Conservation (phyloP, 2,797 vertebrate genomes). For the Danio choprae region DNA sequence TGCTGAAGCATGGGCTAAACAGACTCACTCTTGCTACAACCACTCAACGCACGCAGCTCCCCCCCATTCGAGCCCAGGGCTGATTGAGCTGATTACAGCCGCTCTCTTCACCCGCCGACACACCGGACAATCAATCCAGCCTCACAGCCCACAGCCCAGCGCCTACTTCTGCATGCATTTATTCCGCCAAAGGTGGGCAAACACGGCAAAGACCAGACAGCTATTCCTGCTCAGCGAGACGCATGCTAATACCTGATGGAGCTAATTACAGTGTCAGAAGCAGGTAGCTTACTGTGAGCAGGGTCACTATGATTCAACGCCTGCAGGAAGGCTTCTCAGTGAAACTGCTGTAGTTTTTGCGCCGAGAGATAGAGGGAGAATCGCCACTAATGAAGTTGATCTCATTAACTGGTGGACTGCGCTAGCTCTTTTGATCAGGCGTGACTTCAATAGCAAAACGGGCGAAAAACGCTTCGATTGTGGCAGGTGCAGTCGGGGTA, state of each 20-base stretch:
- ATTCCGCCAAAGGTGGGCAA: slow-evolving; percentile 43
- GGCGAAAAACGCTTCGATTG: slow-evolving; percentile 33
- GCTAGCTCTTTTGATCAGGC: slow-evolving; percentile 46
- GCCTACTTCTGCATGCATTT: slow-evolving; percentile 54
- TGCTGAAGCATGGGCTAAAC: slow-evolving; percentile 47
- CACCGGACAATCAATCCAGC: slow-evolving; percentile 56
- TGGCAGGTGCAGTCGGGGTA: slow-evolving; percentile 55
- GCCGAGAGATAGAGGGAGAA: slow-evolving; percentile 20
- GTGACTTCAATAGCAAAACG: slow-evolving; percentile 55
- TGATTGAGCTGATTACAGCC: slow-evolving; percentile 60
- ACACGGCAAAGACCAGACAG: slow-evolving; percentile 37
- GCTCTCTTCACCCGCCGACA: slow-evolving; percentile 45
- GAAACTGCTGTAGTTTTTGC: slow-evolving; percentile 18
- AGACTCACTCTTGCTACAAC: slow-evolving; percentile 38
- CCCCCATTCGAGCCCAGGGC: slow-evolving; percentile 11
- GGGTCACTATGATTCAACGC: slow-evolving; percentile 38
- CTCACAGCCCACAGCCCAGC: slow-evolving; percentile 17
- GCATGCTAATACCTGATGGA: slow-evolving; percentile 56
- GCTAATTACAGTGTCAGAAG: slow-evolving; percentile 59
- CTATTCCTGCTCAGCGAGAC: slow-evolving; percentile 53
- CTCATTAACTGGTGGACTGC: slow-evolving; percentile 49
- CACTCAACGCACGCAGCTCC: slow-evolving; percentile 31
- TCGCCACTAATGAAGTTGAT: slow-evolving; percentile 53
- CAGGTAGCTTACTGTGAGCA: slow-evolving; percentile 52
- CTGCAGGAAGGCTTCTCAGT: slow-evolving; percentile 41